Conservation (phyloP, 2,113 vertebrate genomes). For the Lycaon pictus region DNA sequence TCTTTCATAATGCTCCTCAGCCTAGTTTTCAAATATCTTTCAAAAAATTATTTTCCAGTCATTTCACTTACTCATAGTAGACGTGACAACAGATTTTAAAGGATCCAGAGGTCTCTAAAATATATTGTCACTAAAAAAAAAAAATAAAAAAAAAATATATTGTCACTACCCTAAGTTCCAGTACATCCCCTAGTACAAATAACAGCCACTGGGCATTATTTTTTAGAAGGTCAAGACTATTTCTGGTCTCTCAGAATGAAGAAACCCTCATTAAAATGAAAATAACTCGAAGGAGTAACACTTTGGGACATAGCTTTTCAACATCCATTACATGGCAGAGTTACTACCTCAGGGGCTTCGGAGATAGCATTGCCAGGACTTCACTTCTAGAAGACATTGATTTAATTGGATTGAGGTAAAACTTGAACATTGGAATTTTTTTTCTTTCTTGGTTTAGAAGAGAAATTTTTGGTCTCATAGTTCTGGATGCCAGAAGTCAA, state of each 20-base stretch:
- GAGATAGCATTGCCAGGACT: neutral
- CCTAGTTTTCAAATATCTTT: neutral
- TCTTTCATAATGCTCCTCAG: neutral
- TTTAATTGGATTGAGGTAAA: constrained; percentile 4
- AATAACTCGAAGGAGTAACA: neutral
- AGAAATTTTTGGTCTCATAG: neutral
- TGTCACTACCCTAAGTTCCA: neutral
- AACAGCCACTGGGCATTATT: neutral
- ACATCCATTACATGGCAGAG: neutral
- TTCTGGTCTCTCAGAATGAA: constrained; percentile 20
- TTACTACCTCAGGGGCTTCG: neutral
- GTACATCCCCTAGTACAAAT: neutral
- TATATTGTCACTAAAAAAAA: neutral
- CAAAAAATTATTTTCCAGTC: neutral
- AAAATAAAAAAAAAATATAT: no score
- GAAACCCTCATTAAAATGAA: neutral
- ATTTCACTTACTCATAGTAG: neutral
- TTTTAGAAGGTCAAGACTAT: neutral
- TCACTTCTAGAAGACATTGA: neutral
- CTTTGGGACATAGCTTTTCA: neutral
- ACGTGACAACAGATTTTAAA: constrained; percentile 10
- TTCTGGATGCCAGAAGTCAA: neutral
- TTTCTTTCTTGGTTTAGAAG: neutral
- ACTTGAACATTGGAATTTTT: neutral
- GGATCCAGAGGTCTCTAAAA: neutral